Percentiles rank a stretch among this genome's conserved stretches.
These are phyloP conservation scores for Batillaria attramentaria DNA, from an alignment of 1,140 invertebrate genomes.

Conservation along the genomic window DNA sequence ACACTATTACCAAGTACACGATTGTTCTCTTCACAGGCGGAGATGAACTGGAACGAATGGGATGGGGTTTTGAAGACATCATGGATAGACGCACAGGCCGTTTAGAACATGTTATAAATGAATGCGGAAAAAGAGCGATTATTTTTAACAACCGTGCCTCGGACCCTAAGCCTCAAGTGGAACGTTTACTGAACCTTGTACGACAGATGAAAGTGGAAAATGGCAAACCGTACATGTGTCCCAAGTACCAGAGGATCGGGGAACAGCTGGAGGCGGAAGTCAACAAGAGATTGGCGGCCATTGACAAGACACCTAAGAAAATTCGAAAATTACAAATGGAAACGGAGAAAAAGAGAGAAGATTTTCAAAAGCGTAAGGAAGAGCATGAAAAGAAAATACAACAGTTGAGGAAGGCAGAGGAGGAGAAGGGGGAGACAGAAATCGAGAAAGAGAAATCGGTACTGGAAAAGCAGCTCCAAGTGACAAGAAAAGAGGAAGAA, in stretches of 20 bases:
- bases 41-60: conserved; percentile 4
- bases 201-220: not conserved
- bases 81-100: not conserved
- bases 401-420: too few species aligned
- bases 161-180: not conserved
- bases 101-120: not conserved
- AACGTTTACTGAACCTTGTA: not conserved
- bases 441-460: too few species aligned
- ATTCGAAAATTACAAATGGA: not conserved
- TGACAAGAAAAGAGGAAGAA: too few species aligned
- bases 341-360: not conserved
- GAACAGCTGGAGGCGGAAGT: not conserved
- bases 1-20: conserved; percentile 21
- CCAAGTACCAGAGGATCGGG: not conserved
- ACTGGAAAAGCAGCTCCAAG: too few species aligned
- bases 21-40: conserved; percentile 29
- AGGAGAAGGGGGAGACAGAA: not conserved
- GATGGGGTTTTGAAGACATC: not conserved
- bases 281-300: not conserved
- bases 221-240: not conserved
- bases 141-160: not conserved
- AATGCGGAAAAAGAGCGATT: not conserved
- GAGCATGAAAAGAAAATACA: not conserved
- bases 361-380: not conserved
- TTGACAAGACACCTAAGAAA: too few species aligned